Base-by-base conservation (phyloP, 2,888 invertebrate species). In the Rhaphigaster nebulosa region DNA sequence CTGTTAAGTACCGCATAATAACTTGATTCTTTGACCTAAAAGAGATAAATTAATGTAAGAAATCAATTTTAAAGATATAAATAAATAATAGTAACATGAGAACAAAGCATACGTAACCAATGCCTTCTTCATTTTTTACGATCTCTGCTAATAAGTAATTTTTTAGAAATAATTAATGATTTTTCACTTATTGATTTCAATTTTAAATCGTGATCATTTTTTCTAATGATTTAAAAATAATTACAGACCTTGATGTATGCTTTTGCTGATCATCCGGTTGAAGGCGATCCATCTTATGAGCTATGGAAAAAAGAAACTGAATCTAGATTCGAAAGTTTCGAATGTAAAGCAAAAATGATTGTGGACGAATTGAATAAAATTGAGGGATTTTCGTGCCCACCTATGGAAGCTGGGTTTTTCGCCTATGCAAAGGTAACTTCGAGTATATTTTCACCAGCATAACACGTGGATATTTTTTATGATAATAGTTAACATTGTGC, bases 231-330 rank as follows among this genome's bases (percentile, higher is more conserved):
- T 45, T 45, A 45, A 45, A 60, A 65, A 65, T 34, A 65, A 34
- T 80, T 45, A 41, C 41, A 80, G 80, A 13, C 41, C 26, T 41
- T 80, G 80, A 41, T 80, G 80, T 80, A 80, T 80, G 80, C 80
- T 4, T 23, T 80, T 41, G 80, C 80, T 26, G 41, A 80, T n/a
- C 80, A 80, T 26, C 80, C 80, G 0, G 26, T 41, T 23, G 80
- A 80, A 80, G 80, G 80, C 12, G 80, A 80, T 34, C 80, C 41
- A 41, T 80, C 80, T 26, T 80, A 41, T 41, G 41, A 80, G 1
- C 41, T 26, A 13, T 80, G 80, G 80, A 41, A 80, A 26, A 5
- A 80, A 23, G 80, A 80, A 41, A 80, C 38, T 26, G 80, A 80
- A 80, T 41, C 26, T 41, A 80, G 38, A 23, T 26, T 41, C 10